Evolutionary conservation across 2,113 vertebrate species (phyloP).

Genomic region (Zapus hudsonius): DNA sequence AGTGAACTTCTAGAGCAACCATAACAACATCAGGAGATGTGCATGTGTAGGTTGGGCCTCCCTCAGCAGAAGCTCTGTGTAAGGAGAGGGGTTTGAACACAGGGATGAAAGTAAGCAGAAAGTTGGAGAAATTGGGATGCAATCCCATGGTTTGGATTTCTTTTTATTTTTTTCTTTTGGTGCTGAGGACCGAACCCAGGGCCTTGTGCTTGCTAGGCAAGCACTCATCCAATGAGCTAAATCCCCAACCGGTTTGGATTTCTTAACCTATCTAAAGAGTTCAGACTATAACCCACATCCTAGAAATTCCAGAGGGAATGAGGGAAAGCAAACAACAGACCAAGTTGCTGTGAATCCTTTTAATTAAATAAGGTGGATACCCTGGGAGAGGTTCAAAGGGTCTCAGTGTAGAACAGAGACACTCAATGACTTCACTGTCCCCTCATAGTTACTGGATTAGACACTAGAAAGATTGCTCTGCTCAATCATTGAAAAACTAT

Average conservation of each 20-base stretch:
- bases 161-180: no score
- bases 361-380: not conserved
- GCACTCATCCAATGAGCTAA: no score
- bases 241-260: no score
- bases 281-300: not conserved
- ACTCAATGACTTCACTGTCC: not conserved
- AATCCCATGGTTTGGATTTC: no score
- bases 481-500: no score
- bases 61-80: not conserved
- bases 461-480: no score
- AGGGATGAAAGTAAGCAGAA: not conserved
- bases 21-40: not conserved
- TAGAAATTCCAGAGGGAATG: not conserved
- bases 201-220: no score
- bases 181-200: no score
- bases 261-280: not conserved
- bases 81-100: no score
- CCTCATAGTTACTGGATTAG: not conserved
- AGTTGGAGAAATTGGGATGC: fast-evolving
- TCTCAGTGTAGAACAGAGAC: no score
- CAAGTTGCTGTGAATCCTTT: not conserved
- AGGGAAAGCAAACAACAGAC: not conserved
- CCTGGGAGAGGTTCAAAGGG: not conserved
- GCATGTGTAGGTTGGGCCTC: not conserved
- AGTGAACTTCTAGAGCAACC: not conserved